phyloP scores from a whole-genome alignment of 2,888 invertebrate genomes.

The Netelia virgata region DNA sequence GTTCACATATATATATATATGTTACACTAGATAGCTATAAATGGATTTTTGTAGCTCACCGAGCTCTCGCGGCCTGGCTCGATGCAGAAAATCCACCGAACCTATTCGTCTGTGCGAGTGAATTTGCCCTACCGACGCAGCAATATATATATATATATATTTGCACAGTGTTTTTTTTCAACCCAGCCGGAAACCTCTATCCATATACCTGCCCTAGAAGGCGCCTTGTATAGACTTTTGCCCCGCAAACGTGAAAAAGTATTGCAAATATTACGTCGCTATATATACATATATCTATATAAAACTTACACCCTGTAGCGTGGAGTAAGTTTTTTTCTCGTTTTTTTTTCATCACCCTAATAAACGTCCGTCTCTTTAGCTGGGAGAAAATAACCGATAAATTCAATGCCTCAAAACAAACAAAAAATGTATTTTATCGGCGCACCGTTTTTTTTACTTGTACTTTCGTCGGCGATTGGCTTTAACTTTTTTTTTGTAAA shows the following conservation, averaged over 20 bases:
- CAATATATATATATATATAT: background rate
- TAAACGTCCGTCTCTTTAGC: conserved; percentile 16
- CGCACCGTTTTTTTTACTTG: background rate
- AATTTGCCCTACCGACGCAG: conserved; percentile 28
- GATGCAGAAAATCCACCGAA: conserved; percentile 27
- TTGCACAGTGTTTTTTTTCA: conserved; percentile 4
- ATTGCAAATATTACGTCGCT: conserved; percentile 28
- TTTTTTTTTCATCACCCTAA: conserved; percentile 25
- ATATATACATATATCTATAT: background rate
- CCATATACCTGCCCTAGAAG: background rate
- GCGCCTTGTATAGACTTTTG: conserved; percentile 5
- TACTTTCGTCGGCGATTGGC: conserved; percentile 1
- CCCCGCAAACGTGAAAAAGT: conserved; percentile 19
- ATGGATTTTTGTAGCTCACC: conserved; percentile 65
- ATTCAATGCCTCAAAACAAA: conserved; percentile 1
- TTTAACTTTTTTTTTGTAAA: background rate
- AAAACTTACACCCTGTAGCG: conserved; percentile 8
- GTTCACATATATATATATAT: background rate
- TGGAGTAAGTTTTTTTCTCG: background rate
- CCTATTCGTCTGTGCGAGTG: conserved; percentile 49
- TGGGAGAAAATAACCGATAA: conserved; percentile 39
- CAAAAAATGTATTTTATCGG: background rate
- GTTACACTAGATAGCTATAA: conserved; percentile 42
- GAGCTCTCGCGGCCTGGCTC: background rate
- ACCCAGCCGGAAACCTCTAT: background rate